Percentiles rank a stretch among this genome's conserved stretches.
These are phyloP conservation scores for Nomada flava DNA, from an alignment of 2,888 invertebrate genomes.

Conservation along the genomic window DNA sequence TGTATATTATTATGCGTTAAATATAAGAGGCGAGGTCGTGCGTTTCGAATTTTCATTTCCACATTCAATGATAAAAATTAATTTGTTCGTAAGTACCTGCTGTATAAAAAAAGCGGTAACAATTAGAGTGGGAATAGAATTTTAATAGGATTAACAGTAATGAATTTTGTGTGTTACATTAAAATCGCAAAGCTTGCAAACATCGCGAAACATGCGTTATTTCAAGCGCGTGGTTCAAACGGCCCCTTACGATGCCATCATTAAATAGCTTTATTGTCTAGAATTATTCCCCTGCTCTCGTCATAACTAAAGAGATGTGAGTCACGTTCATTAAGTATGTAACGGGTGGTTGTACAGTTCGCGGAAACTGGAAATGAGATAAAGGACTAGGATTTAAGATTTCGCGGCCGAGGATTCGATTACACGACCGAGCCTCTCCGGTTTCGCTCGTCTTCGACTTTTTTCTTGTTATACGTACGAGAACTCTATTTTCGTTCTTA, in stretches of 20 bases:
- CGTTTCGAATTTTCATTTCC: not conserved
- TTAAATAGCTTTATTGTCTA: constrained; percentile 74
- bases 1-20: not conserved
- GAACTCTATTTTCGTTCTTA: constrained; percentile 33
- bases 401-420: constrained; percentile 54
- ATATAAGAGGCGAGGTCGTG: no score
- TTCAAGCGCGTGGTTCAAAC: constrained; percentile 38
- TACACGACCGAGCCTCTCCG: constrained; percentile 57
- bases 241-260: constrained; percentile 53
- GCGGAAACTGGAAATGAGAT: constrained; percentile 54
- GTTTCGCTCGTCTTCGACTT: constrained; percentile 53
- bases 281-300: constrained; percentile 69
- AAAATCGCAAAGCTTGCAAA: not conserved
- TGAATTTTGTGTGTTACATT: not conserved
- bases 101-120: not conserved
- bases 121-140: not conserved
- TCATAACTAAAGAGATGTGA: constrained; percentile 63
- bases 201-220: constrained; percentile 32
- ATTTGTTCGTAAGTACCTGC: no score
- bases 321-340: constrained; percentile 70
- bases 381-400: constrained; percentile 59
- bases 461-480: constrained; percentile 45
- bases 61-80: not conserved
- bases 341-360: constrained; percentile 62
- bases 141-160: not conserved